Evolutionary conservation across 2,888 invertebrate genomes (phyloP), one percentile per base, ranked within the genome.

Genomic region (Trachelus iudaicus): DNA sequence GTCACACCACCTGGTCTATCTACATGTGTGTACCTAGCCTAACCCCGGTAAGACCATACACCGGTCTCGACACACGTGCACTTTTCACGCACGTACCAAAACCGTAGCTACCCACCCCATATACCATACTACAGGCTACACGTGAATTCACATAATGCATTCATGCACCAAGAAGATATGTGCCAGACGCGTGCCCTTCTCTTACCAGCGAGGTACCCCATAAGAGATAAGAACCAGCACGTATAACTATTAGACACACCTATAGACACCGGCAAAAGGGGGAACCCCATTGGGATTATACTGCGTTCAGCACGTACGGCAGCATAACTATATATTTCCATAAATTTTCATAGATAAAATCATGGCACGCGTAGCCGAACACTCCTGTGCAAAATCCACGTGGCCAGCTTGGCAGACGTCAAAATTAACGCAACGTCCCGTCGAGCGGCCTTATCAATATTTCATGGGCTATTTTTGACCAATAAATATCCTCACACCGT

Each of bases 1-100:
- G 91, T 91, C 91, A 90, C 89, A 90, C 87, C 91, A 91, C 91
- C 90, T 90, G 91, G 90, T 87, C 87, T 84, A 86, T 84, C 85
- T 85, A 84, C 85, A 85, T 87, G 84, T 84, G 85, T 84, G 84
- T 76, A 69, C 69, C 74, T 35, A 34, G 4, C 74, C 74, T 73
- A n/a, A 34, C 74, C 74, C 35, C 35, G 34, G 34, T 30, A 73
- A 35, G 23, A 73, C 74, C 74, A 73, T 73, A 76, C 74, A 79
- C 76, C 76, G 73, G 79, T 69, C 76, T 69, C 73, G 34, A 56
- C 56, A 73, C 31, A 73, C 76, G 30, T 37, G 40, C 40, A 56
- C 40, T 56, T 33, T 71, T 71, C 71, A 34, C 71, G 71, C 71
- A 34, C 71, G 71, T 71, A 34, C 31, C 40, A 15, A 15, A 40